These are phyloP conservation scores for Pyrgilauda ruficollis DNA, from an alignment of 2,113 vertebrate species.

Conservation along the genomic window DNA sequence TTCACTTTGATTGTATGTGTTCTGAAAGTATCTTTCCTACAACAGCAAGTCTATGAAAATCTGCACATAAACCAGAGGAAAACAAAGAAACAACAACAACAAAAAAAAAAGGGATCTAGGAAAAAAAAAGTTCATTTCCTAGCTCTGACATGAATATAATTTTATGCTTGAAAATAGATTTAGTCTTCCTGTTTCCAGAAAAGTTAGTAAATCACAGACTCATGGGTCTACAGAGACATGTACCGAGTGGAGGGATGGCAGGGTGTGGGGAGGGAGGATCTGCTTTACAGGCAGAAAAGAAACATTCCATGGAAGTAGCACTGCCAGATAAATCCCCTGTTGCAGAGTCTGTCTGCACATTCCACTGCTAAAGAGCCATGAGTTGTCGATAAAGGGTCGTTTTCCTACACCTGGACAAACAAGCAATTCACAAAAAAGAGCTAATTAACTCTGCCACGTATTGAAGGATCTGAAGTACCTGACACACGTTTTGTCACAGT, in stretches of 20 bases:
- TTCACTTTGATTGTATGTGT: not conserved
- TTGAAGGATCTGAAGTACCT: not conserved
- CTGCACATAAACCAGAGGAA: not conserved
- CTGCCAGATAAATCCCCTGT: conserved; percentile 23
- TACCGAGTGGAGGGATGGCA: conserved; percentile 5
- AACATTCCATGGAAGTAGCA: conserved; percentile 19
- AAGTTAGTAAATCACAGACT: conserved; percentile 36
- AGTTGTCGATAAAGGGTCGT: not conserved
- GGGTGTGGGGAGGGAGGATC: conserved; percentile 26
- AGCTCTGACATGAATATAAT: not conserved
- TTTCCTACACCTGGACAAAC: conserved; percentile 28
- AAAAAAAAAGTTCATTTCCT: not conserved
- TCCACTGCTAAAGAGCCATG: not conserved
- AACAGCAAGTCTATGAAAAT: not conserved
- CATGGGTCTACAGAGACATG: not conserved
- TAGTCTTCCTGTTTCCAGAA: conserved; percentile 43
- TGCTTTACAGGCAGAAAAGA: not conserved
- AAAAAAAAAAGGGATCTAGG: not conserved
- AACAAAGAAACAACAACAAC: not conserved
- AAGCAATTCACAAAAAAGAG: not conserved
- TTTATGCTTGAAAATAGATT: conserved; percentile 41
- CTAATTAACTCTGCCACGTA: not conserved
- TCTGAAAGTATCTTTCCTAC: not conserved
- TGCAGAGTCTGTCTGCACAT: not conserved
- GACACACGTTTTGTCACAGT: not conserved